Base-by-base conservation (phyloP, 2,113 vertebrate genomes). In the Tachuris rubrigastra region DNA sequence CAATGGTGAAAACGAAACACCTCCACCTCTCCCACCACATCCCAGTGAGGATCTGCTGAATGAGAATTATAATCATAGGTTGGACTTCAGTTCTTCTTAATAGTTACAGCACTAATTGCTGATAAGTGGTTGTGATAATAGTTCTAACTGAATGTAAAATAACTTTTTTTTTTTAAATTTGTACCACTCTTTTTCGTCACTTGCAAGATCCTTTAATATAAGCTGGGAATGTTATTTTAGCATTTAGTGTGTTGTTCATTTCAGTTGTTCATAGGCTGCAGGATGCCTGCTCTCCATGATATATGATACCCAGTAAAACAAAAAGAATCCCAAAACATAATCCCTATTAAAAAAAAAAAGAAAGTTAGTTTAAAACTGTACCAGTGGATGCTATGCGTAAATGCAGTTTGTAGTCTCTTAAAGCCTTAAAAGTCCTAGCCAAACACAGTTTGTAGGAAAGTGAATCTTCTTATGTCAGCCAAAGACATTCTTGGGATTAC, bases 51-150 rank as follows among this genome's bases (percentile, higher is more conserved):
- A 98, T 91, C 68, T 97, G 67, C 96, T 97, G 82, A 95, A 94
- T 79, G 98, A 96, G 39, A 97, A 98, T 95, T 97, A 97, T 87
- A 97, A 93, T 83, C 95, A 98, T 76, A 98, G 98, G 98, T 98
- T 93, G 56, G 96, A 63, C 72, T 75, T 77, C 3, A 14, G 5
- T 42, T 82, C 1, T 92, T 90, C 50, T 73, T 85, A 37, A 41
- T 60, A 81, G 19, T 73, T 90, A 79, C 25, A 12, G 23, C 72
- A 42, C 47, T 89, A 93, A 88, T 91, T 87, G 47, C 65, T 69
- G 27, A 63, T 63, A 52, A 56, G 15, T 35, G 6, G 20, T 76
- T 90, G 18, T 71, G 63, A 28, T 60, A 73, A 6, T 60, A 71
- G 42, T 80, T 77, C 30, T 85, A 59, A 35, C 42, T 74, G 14